Evolutionary conservation across 1,140 invertebrate genomes (phyloP), one percentile per base, ranked within the genome.

Genomic region (Drosophila truncata): DNA sequence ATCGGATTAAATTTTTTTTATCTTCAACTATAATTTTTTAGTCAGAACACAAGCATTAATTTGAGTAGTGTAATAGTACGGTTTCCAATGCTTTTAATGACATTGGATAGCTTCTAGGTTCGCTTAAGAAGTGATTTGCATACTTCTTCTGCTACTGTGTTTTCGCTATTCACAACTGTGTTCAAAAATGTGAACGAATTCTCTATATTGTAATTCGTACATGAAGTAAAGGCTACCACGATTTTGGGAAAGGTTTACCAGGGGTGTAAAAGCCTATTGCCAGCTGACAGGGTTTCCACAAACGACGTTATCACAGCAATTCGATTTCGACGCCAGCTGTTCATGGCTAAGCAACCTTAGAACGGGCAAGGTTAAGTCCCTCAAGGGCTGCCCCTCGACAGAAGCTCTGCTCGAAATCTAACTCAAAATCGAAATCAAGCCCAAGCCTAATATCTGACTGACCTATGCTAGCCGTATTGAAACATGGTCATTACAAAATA

Each of bases 401-500:
- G 35, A 39, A 61, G 57, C 18, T 31, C 20, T 27, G 37, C 35
- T n/a, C 18, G 20, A 37, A 55, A 37, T 37, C 52, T 4, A 55
- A 55, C 20, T 37, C 9, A n/a, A 55, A 37, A 55, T 55, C 20
- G 18, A 62, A 61, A 23, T 52, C 49, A n/a, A 54, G 73, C 63
- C 58, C 44, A 46, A 5, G 20, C 16, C 46, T 16, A 18, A 31
- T n/a, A 14, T 6, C 31, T 25, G 69, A 81, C 82, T 90, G 85
- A 90, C 85, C 85, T 90, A 90, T 90, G 85, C 50, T 90, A 90
- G 85, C 69, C 63, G 35, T 54, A 65, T 72, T 33, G 44, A 67
- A 88, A 59, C 50, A 72, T 75, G 66, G 71, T 52, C 64, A 72
- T 88, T 88, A 88, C 84, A 88, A 88, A 88, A 88, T 67, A 64